Conservation (phyloP, 2,888 invertebrate species). For the Timema cristinae region DNA sequence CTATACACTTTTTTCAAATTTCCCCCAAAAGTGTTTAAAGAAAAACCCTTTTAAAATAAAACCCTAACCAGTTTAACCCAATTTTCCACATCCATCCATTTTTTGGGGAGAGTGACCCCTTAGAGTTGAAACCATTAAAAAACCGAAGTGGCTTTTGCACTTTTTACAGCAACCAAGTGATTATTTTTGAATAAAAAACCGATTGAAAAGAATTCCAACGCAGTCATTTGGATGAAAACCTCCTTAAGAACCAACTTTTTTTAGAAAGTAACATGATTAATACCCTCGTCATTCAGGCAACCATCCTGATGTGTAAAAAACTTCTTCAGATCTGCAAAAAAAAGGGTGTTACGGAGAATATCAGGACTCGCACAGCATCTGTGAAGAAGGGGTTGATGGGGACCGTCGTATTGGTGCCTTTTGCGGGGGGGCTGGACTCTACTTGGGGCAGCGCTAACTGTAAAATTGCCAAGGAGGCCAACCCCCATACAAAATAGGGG, state of each 20-base stretch:
- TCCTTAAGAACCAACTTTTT: neutral
- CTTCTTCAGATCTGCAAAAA: constrained; percentile 46
- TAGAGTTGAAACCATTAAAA: no score
- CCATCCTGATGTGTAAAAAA: constrained; percentile 33
- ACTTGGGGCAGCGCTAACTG: constrained; percentile 72
- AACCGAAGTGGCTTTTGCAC: no score
- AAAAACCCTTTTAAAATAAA: no score
- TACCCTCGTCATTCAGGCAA: neutral
- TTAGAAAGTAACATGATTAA: neutral
- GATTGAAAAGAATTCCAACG: no score
- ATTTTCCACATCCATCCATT: no score
- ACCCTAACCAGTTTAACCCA: no score
- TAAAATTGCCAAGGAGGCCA: constrained; percentile 60
- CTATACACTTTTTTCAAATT: no score
- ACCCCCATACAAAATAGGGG: constrained; percentile 64
- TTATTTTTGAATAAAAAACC: no score
- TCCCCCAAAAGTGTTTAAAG: no score
- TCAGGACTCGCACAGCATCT: constrained; percentile 58
- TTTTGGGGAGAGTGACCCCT: no score
- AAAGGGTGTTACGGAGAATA: constrained; percentile 56
- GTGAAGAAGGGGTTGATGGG: constrained; percentile 77
- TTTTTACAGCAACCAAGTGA: no score
- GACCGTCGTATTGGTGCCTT: constrained; percentile 81
- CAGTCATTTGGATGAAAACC: no score
- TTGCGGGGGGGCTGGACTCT: constrained; percentile 82